Evolutionary conservation across 1,140 invertebrate genomes (phyloP).

Genomic region (Sipha flava): DNA sequence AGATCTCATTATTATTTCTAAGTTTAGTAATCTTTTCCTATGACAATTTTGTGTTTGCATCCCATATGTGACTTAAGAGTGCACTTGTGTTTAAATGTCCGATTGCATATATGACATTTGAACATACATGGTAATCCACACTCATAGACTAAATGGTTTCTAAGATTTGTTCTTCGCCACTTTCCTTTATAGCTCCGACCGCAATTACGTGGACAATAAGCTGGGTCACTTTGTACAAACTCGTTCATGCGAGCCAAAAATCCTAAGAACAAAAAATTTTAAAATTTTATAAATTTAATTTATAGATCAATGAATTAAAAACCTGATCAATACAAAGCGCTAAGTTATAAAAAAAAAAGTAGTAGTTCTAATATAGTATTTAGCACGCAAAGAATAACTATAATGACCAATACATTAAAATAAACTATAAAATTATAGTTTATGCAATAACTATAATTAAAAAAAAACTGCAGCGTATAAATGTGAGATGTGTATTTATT

Average conservation of each 20-base stretch:
- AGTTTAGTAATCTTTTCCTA: conserved; percentile 14
- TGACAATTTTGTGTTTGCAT: conserved; percentile 26
- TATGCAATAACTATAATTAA: too few species aligned
- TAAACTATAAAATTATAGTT: neutral
- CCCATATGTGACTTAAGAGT: conserved; percentile 45
- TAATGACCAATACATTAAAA: neutral
- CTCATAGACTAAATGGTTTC: conserved; percentile 36
- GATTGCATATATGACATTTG: conserved; percentile 36
- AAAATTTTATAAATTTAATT: neutral
- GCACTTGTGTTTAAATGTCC: conserved; percentile 64
- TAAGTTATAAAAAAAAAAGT: neutral
- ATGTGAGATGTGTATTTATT: conserved; percentile 33
- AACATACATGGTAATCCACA: conserved; percentile 38
- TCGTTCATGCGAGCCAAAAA: neutral
- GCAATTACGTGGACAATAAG: conserved; percentile 29
- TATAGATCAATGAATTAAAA: neutral
- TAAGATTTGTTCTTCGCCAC: conserved; percentile 42
- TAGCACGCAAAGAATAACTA: too few species aligned
- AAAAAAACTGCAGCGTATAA: neutral
- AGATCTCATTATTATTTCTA: too few species aligned
- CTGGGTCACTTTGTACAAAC: conserved; percentile 6
- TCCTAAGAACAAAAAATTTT: neutral
- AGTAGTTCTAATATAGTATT: neutral
- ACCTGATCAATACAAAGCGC: conserved; percentile 1
- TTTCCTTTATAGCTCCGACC: conserved; percentile 45